Evolutionary conservation across 1,140 invertebrate genomes (phyloP).

Genomic region (Zaprionus lachaisei): DNA sequence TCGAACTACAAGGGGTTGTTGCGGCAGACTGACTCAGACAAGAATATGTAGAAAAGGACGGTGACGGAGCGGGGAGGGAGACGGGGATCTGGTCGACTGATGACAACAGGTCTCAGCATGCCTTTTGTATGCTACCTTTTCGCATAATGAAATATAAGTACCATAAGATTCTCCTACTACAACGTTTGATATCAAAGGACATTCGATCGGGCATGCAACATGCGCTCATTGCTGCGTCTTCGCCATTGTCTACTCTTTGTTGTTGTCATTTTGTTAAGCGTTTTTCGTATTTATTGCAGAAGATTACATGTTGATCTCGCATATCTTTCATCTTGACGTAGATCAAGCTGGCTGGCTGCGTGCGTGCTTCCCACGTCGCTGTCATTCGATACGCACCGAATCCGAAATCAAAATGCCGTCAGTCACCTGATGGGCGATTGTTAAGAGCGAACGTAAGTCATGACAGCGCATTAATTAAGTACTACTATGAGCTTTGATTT

Average conservation of each 20-base stretch:
- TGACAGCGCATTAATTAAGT: constrained; percentile 72
- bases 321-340: constrained; percentile 75
- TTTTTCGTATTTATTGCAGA: constrained; percentile 72
- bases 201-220: constrained; percentile 80
- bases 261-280: constrained; percentile 73
- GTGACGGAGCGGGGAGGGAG: background rate
- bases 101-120: constrained; percentile 67
- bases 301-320: constrained; percentile 82
- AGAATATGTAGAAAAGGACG: background rate
- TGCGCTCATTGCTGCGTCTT: constrained; percentile 63
- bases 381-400: constrained; percentile 63
- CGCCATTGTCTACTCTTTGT: constrained; percentile 22
- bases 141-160: constrained; percentile 80
- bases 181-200: constrained; percentile 79
- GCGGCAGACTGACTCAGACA: constrained; percentile 36
- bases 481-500: constrained; percentile 23
- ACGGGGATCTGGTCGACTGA: constrained; percentile 31
- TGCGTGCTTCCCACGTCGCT: constrained; percentile 77
- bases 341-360: constrained; percentile 43
- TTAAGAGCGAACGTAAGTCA: constrained; percentile 41
- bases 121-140: constrained; percentile 57
- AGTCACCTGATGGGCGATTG: constrained; percentile 50
- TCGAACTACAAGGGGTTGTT: constrained; percentile 67
- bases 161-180: constrained; percentile 63
- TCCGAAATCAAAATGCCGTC: constrained; percentile 73